Conservation (phyloP, 2,797 vertebrate species). For the Macropus fuliginosus region DNA sequence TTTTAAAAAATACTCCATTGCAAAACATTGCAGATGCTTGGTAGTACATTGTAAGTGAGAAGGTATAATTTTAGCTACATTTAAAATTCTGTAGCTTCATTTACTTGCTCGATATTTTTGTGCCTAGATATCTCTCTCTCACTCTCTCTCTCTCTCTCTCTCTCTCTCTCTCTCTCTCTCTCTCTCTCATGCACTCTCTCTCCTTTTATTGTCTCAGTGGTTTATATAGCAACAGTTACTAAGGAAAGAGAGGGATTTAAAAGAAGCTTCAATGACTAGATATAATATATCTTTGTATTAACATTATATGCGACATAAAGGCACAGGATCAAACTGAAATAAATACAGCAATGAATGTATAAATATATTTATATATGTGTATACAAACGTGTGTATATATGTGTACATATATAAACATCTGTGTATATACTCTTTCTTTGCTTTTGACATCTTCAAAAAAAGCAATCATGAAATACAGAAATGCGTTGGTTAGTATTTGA, state of each 20-base stretch:
- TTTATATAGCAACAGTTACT: slow-evolving; percentile 16
- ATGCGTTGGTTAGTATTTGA: slow-evolving; percentile 14
- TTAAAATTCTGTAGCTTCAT: slow-evolving; percentile 38
- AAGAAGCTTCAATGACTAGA: slow-evolving; percentile 29
- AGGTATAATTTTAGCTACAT: slow-evolving; percentile 39
- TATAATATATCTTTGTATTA: slow-evolving; percentile 41
- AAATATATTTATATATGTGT: no score
- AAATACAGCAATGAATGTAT: not conserved
- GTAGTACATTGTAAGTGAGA: slow-evolving; percentile 16
- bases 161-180: not conserved
- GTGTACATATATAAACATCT: not conserved
- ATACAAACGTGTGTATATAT: no score
- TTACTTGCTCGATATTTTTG: not conserved
- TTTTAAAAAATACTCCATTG: not conserved
- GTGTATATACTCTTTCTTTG: not conserved
- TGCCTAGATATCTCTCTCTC: not conserved
- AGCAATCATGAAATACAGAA: slow-evolving; percentile 16
- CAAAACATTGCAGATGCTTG: slow-evolving; percentile 36
- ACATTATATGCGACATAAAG: not conserved
- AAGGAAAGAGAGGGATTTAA: slow-evolving; percentile 22
- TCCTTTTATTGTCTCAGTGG: not conserved
- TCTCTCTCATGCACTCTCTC: not conserved
- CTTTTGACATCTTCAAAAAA: slow-evolving; percentile 7
- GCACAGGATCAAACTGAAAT: not conserved
- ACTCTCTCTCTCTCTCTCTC: not conserved